Evolutionary conservation across 2,888 invertebrate species (phyloP).

Genomic region (Halocaridina rubra): DNA sequence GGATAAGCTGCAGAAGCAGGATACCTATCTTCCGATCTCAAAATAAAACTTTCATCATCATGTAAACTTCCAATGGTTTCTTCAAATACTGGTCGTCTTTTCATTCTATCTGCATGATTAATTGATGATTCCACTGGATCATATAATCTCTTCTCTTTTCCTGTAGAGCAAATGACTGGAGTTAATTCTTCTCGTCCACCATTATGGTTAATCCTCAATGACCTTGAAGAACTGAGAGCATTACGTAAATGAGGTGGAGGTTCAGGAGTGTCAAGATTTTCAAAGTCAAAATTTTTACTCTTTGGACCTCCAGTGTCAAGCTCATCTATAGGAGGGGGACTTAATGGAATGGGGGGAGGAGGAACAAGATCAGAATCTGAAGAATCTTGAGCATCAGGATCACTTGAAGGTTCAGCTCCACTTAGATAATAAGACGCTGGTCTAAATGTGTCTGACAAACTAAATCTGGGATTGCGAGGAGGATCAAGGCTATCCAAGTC

Average conservation of each 20-base stretch:
- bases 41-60: constrained; percentile 59
- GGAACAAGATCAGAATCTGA: constrained; percentile 84
- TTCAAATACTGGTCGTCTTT: constrained; percentile 56
- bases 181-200: constrained; percentile 35
- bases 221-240: constrained; percentile 57
- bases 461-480: constrained; percentile 81
- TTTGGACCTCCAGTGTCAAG: constrained; percentile 47
- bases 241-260: constrained; percentile 56
- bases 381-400: constrained; percentile 74
- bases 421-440: constrained; percentile 89
- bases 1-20: constrained; percentile 61
- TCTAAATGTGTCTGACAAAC: constrained; percentile 87
- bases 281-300: constrained; percentile 50
- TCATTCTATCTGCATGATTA: constrained; percentile 46
- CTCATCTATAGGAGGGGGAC: constrained; percentile 80
- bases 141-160: constrained; percentile 43
- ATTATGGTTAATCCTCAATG: constrained; percentile 45
- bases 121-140: constrained; percentile 46
- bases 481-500: constrained; percentile 71
- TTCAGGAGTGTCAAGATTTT: constrained; percentile 57
- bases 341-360: constrained; percentile 82
- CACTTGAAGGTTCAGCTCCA: constrained; percentile 60
- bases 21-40: constrained; percentile 61
- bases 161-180: constrained; percentile 30
- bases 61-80: constrained; percentile 46